Evolutionary conservation across 2,797 vertebrate genomes (phyloP), one percentile per base, ranked within the genome.

Genomic region (Tauraco hartlaubi): DNA sequence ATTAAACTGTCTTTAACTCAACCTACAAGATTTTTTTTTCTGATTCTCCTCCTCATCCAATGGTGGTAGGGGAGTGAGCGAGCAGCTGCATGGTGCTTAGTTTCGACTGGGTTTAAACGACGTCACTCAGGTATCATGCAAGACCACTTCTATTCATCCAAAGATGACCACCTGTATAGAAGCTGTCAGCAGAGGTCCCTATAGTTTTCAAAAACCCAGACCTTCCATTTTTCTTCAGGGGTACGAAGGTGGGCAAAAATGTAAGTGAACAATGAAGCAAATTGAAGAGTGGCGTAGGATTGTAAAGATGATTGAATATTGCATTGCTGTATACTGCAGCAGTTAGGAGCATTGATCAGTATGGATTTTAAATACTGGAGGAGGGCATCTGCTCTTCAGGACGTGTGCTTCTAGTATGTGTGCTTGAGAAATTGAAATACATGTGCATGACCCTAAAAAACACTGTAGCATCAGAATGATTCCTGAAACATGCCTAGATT

Each of bases 181-280:
- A 88, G 23, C 66, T 94, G 88, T 95, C 88, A 88, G 91, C 76
- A 96, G 85, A 94, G 87, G 79, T 91, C 94, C 56, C 80, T 88
- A 21, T 73, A 90, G 85, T 81, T 90, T 94, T 79, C 79, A 4
- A 3, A 85, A 95, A 86, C 62, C n/a, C 31, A 54, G 16, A 69
- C 56, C 39, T 67, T 69, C 35, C 48, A 19, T 78, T 76, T 72
- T 17, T 29, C 59, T 63, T 41, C 1, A 1, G 86, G 66, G 31
- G 49, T 35, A 12, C 13, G 25, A 59, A 51, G 54, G 23, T 33
- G 44, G 44, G 13, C 22, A 61, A 31, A 91, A 81, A 69, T 6
- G 25, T 79, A 78, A 95, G 18, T n/a, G 51, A 86, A 85, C n/a
- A 55, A 52, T 62, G 48, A 83, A 84, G 33, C 51, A 66, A 52